Evolutionary conservation across 2,888 invertebrate genomes (phyloP).

Genomic region (Schrankia costaestrigalis): DNA sequence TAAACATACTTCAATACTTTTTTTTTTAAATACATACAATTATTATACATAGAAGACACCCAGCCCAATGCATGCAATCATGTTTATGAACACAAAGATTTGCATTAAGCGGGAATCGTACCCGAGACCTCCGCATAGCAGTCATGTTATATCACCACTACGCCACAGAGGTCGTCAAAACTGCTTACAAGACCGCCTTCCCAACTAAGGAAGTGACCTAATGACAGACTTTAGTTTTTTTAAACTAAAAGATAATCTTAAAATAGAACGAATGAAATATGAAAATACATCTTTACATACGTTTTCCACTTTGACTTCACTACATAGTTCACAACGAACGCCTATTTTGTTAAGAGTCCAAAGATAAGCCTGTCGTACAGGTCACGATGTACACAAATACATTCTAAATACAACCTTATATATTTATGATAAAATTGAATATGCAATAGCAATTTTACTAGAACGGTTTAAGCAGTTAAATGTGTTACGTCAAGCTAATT

Average conservation of each 20-base stretch:
- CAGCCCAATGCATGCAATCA: too few species aligned
- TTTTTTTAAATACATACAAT: too few species aligned
- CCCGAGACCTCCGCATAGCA: too few species aligned
- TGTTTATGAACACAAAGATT: too few species aligned
- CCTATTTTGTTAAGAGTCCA: slow-evolving; percentile 33
- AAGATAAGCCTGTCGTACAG: slow-evolving; percentile 29
- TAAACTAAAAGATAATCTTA: background rate
- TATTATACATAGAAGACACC: too few species aligned
- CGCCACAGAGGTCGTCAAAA: too few species aligned
- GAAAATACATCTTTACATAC: background rate
- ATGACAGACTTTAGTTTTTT: too few species aligned
- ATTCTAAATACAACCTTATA: slow-evolving; percentile 6
- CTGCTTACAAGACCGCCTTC: too few species aligned
- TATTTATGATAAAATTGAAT: slow-evolving; percentile 1
- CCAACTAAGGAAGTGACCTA: too few species aligned
- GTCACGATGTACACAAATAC: slow-evolving; percentile 4
- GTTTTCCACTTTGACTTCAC: slow-evolving; percentile 13
- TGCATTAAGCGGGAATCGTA: too few species aligned
- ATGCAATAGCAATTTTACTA: slow-evolving; percentile 1
- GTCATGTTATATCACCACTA: too few species aligned
- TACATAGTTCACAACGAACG: slow-evolving; percentile 16
- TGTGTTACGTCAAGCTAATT: slow-evolving; percentile 5
- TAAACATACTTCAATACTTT: too few species aligned
- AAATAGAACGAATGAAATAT: background rate
- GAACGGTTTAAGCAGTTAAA: slow-evolving; percentile 8